Percentiles rank a stretch among this genome's conserved stretches.
phyloP scores from a whole-genome alignment of 2,888 invertebrate genomes.

The Hypolimnas misippus region DNA sequence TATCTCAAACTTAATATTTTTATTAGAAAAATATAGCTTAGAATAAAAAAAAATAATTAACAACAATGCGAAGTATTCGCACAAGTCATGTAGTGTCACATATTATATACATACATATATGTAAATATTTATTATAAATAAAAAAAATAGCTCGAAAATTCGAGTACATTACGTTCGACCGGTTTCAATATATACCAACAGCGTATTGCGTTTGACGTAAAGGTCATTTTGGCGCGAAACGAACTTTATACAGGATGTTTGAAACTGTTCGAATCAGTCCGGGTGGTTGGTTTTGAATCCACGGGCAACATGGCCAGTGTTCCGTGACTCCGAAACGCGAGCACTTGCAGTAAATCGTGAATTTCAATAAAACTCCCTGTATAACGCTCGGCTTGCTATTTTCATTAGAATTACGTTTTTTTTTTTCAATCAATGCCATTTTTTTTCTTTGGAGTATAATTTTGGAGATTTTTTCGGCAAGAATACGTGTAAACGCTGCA shows the following conservation, averaged over 20 bases:
- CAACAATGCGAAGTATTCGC: no score
- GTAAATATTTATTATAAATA: background rate
- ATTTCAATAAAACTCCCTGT: constrained; percentile 39
- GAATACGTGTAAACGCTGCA: no score
- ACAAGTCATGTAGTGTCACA: no score
- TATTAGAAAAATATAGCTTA: no score
- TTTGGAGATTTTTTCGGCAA: no score
- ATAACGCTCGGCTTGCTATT: constrained; percentile 29
- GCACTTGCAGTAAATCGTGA: constrained; percentile 43
- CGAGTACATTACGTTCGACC: constrained; percentile 19
- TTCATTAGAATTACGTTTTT: constrained; percentile 25
- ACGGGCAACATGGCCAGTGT: constrained; percentile 33
- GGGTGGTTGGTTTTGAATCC: constrained; percentile 30
- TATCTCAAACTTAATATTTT: no score
- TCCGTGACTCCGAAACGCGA: constrained; percentile 23
- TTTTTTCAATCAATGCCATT: background rate
- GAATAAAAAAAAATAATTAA: no score
- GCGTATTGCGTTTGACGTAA: constrained; percentile 8
- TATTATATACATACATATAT: background rate
- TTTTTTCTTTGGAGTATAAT: background rate
- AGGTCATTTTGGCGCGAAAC: constrained; percentile 11
- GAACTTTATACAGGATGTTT: constrained; percentile 17
- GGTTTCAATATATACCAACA: constrained; percentile 14
- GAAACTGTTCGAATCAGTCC: constrained; percentile 17
- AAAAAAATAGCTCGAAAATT: constrained; percentile 7